A percentile compares a stretch with the other conserved stretches of the same genome.
Conservation (phyloP, 2,113 vertebrate genomes). For the Pachyramphus minor region DNA sequence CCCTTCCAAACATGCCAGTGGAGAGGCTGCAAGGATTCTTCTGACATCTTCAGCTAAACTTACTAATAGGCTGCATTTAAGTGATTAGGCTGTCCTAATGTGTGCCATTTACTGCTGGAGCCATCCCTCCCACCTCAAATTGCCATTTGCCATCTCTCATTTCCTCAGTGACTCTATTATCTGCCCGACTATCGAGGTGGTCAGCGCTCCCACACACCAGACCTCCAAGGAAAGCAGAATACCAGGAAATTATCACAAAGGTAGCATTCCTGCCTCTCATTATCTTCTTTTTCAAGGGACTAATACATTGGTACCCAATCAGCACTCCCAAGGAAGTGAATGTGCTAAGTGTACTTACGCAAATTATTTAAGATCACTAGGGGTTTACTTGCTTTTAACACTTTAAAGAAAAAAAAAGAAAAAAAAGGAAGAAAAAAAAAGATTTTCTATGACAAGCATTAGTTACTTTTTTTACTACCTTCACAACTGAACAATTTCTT, state of each 20-base stretch:
- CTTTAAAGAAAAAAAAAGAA: not conserved
- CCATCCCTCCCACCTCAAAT: slow-evolving; percentile 35
- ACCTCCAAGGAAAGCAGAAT: slow-evolving; percentile 12
- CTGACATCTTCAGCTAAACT: slow-evolving; percentile 74
- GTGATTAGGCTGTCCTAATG: slow-evolving; percentile 67
- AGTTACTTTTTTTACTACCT: slow-evolving; percentile 34
- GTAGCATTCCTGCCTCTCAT: slow-evolving; percentile 20
- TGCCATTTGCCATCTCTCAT: slow-evolving; percentile 12
- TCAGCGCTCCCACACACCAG: slow-evolving; percentile 46
- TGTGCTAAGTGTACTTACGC: slow-evolving; percentile 58
- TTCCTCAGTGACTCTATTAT: slow-evolving; percentile 54
- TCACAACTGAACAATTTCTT: slow-evolving; percentile 11
- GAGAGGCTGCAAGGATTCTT: slow-evolving; percentile 72
- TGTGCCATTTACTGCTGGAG: slow-evolving; percentile 39
- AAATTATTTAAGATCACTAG: slow-evolving; percentile 67
- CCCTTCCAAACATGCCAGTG: slow-evolving; percentile 73
- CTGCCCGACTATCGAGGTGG: slow-evolving; percentile 15
- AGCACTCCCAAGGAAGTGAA: slow-evolving; percentile 23
- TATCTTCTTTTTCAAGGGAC: not conserved
- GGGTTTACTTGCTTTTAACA: slow-evolving; percentile 70
- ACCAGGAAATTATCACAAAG: slow-evolving; percentile 23
- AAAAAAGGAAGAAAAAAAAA: not conserved
- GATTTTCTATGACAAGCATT: slow-evolving; percentile 38
- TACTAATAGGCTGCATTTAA: slow-evolving; percentile 74
- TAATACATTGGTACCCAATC: slow-evolving; percentile 8